phyloP scores from a whole-genome alignment of 2,797 vertebrate species.

The Dendrocincla fuliginosa region DNA sequence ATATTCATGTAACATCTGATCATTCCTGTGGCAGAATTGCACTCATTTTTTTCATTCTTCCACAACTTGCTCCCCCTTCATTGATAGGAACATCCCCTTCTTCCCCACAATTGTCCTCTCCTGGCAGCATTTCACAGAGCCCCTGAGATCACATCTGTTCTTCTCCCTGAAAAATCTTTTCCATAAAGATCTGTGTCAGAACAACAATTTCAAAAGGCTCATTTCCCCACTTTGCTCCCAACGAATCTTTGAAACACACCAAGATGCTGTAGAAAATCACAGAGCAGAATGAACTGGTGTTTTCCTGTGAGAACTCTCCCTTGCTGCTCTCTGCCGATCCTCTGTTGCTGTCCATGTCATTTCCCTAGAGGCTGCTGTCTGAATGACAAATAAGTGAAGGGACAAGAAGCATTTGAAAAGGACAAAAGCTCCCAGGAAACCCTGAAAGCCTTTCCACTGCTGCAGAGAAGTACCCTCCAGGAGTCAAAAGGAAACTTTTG shows the following conservation, averaged over 20 bases:
- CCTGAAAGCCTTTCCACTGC: background rate
- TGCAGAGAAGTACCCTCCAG: background rate
- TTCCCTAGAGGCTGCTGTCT: conserved; percentile 36
- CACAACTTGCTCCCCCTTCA: background rate
- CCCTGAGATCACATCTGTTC: background rate
- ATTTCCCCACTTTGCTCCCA: background rate
- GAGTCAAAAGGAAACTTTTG: background rate
- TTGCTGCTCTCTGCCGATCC: background rate
- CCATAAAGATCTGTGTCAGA: background rate
- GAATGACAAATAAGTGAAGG: conserved; percentile 40
- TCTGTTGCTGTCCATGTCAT: background rate
- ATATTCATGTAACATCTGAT: background rate
- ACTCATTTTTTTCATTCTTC: background rate
- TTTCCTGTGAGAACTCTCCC: background rate
- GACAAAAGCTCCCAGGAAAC: conserved; percentile 30
- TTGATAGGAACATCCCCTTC: background rate
- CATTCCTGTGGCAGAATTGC: background rate
- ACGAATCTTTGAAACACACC: background rate
- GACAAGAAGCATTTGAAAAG: conserved; percentile 9
- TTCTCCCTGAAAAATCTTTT: background rate
- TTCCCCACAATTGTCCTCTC: background rate
- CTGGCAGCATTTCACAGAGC: background rate
- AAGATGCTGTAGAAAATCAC: background rate
- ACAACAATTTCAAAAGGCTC: background rate
- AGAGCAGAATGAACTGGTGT: background rate